phyloP scores from a whole-genome alignment of 2,888 invertebrate genomes.

The Xanthostigma xanthostigma region DNA sequence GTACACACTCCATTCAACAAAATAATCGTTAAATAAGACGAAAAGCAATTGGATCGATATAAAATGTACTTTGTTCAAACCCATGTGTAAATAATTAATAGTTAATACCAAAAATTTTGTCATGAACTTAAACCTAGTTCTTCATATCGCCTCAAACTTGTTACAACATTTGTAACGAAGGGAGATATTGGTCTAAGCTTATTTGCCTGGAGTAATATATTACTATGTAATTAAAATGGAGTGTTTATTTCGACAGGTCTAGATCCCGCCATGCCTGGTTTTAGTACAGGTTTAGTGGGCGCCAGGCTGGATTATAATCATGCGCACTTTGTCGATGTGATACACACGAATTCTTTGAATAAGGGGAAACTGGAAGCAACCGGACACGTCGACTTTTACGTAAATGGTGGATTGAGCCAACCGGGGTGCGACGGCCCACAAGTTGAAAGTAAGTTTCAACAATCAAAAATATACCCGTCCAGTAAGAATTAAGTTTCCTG shows the following conservation, averaged over 20 bases:
- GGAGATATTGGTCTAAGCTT: not conserved
- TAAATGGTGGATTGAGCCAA: conserved; percentile 40
- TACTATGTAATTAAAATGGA: not conserved
- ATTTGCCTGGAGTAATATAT: too few relatives aligned
- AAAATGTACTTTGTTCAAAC: too few relatives aligned
- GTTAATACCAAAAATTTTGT: too few relatives aligned
- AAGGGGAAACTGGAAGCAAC: conserved; percentile 37
- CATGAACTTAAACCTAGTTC: not conserved
- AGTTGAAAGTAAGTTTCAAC: conserved; percentile 7
- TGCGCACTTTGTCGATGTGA: conserved; percentile 45
- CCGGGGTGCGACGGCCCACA: conserved; percentile 36
- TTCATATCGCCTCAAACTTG: conserved; percentile 3
- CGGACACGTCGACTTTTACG: conserved; percentile 42
- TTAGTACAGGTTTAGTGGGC: conserved; percentile 30
- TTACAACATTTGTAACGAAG: not conserved
- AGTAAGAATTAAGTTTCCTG: too few relatives aligned
- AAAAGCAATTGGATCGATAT: too few relatives aligned
- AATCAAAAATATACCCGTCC: too few relatives aligned
- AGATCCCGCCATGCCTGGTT: conserved; percentile 51
- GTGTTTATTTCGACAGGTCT: conserved; percentile 28
- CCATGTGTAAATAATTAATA: too few relatives aligned
- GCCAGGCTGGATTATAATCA: conserved; percentile 38
- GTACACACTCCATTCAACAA: too few relatives aligned
- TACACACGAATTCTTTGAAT: conserved; percentile 44
- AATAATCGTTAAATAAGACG: too few relatives aligned